Evolutionary conservation across 1,140 invertebrate species (phyloP).

Genomic region (Leptopilina boulardi): DNA sequence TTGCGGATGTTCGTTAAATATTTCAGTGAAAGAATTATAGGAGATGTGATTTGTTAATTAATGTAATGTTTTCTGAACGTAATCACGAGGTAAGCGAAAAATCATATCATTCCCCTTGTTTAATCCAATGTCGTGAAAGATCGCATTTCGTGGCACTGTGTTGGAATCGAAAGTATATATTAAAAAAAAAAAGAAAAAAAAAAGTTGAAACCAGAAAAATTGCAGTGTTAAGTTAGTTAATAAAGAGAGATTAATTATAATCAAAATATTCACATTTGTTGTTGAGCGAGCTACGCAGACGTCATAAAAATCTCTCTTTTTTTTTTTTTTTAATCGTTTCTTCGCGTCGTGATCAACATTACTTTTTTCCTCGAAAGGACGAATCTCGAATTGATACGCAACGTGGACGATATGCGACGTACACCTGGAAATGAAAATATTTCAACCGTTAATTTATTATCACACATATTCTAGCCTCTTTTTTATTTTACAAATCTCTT

Average conservation of each 20-base stretch:
- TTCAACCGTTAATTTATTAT: neutral
- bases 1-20: constrained; percentile 50
- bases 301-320: neutral
- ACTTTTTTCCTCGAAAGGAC: neutral
- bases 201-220: constrained; percentile 38
- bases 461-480: neutral
- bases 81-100: constrained; percentile 70
- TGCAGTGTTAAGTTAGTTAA: constrained; percentile 15
- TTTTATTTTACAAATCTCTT: neutral
- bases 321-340: constrained; percentile 4
- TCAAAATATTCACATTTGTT: constrained; percentile 5
- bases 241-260: constrained; percentile 23
- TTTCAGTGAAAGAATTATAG: constrained; percentile 59
- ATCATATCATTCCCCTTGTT: constrained; percentile 35
- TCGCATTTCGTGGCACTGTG: constrained; percentile 34
- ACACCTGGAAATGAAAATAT: neutral
- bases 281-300: neutral
- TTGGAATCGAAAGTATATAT: constrained; percentile 32
- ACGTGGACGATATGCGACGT: constrained; percentile 26
- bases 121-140: constrained; percentile 47
- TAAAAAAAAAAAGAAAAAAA: neutral
- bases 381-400: constrained; percentile 22
- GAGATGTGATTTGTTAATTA: constrained; percentile 66
- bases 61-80: constrained; percentile 74
- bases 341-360: neutral